phyloP scores from a whole-genome alignment of 2,113 vertebrate genomes.

The Pithys albifrons region DNA sequence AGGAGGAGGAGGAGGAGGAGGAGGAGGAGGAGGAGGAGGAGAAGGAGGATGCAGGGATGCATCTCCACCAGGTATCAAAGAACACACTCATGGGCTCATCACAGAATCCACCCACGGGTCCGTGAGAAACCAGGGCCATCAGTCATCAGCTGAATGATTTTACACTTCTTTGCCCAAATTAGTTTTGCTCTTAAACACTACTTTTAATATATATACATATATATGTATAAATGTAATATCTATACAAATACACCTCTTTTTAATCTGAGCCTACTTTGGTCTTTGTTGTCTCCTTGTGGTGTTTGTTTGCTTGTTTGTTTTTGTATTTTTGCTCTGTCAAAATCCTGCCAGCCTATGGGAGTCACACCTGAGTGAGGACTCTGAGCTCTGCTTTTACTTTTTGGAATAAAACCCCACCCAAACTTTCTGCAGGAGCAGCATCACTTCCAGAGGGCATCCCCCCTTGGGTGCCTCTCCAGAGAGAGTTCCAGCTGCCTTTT shows the following conservation, averaged over 20 bases:
- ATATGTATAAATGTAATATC: not conserved
- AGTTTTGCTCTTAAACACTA: not conserved
- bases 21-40: not conserved
- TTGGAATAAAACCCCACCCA: not conserved
- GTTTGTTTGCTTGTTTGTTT: not conserved
- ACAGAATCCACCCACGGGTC: not conserved
- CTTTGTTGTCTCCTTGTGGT: not conserved
- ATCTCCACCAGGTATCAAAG: not conserved
- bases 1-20: not conserved
- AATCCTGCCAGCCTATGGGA: rapidly evolving
- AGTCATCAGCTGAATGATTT: not conserved
- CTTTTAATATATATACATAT: not conserved
- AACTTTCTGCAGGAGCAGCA: not conserved
- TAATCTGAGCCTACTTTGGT: not conserved
- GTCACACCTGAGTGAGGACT: not conserved
- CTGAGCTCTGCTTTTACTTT: not conserved
- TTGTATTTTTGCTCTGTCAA: not conserved
- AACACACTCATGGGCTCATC: not conserved
- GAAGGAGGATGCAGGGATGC: not conserved
- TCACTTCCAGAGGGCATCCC: not conserved
- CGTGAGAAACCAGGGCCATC: not conserved
- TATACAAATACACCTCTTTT: not conserved
- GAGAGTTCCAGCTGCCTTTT: not conserved
- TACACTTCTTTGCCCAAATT: rapidly evolving
- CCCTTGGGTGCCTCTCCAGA: rapidly evolving